A percentile compares a stretch with the other conserved stretches of the same genome.
Conservation (phyloP, 1,140 invertebrate genomes). For the Coelopa frigida region DNA sequence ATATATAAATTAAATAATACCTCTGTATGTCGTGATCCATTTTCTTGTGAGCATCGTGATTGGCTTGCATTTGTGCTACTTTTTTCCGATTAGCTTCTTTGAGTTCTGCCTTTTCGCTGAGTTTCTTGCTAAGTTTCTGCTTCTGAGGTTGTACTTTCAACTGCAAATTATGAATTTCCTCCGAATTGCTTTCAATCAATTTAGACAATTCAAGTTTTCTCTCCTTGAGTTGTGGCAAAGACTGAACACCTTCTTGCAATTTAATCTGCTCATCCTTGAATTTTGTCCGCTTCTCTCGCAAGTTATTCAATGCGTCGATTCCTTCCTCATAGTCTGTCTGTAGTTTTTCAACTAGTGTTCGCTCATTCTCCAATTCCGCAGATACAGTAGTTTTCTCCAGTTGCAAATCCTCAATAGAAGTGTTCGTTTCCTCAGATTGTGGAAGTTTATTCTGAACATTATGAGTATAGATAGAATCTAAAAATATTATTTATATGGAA, state of each 20-base stretch:
- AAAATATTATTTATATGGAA: not conserved
- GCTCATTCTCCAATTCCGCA: conserved; percentile 26
- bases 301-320: conserved; percentile 36
- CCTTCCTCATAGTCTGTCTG: conserved; percentile 49
- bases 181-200: conserved; percentile 43
- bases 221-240: conserved; percentile 37
- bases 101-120: conserved; percentile 42
- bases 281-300: conserved; percentile 25
- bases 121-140: conserved; percentile 37
- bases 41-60: conserved; percentile 41
- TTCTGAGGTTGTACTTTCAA: conserved; percentile 45
- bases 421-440: conserved; percentile 20
- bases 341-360: conserved; percentile 45
- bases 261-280: conserved; percentile 31
- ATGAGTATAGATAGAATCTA: conserved; percentile 4
- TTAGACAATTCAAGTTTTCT: conserved; percentile 19
- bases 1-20: too few relatives aligned
- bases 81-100: conserved; percentile 44
- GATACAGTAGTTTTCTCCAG: conserved; percentile 29
- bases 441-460: conserved; percentile 31
- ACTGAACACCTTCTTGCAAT: conserved; percentile 43
- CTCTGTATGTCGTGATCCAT: conserved; percentile 41
- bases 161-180: conserved; percentile 33
- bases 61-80: conserved; percentile 25
- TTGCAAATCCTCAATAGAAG: conserved; percentile 32